These are phyloP conservation scores for Aphidius ervi DNA, from an alignment of 1,140 invertebrate genomes.

Conservation along the genomic window DNA sequence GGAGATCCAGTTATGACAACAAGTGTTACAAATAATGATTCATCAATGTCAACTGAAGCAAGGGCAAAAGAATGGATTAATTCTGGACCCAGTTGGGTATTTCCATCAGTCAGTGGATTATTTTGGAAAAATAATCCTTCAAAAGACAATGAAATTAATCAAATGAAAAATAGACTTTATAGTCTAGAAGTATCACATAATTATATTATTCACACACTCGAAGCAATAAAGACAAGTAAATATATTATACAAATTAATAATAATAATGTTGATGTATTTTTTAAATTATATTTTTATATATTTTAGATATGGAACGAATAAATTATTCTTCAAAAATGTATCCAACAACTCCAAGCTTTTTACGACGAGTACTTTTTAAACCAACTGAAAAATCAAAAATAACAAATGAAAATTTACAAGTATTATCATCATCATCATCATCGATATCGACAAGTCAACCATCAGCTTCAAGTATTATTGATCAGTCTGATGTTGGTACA, in stretches of 20 bases:
- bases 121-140: constrained; percentile 5
- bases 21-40: neutral
- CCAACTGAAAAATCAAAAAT: no score
- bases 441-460: no score
- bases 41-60: neutral
- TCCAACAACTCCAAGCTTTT: neutral
- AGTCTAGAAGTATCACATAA: constrained; percentile 14
- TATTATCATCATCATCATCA: no score
- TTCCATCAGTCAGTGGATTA: neutral
- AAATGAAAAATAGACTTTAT: constrained; percentile 8
- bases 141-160: neutral
- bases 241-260: no score
- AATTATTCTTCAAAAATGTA: no score
- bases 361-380: no score
- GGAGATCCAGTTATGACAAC: constrained; percentile 6
- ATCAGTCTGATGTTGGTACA: no score
- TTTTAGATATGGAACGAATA: no score
- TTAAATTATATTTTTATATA: no score
- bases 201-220: constrained; percentile 4
- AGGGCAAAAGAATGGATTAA: neutral
- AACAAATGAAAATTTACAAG: no score
- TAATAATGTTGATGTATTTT: no score
- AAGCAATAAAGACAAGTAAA: constrained; percentile 7
- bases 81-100: constrained; percentile 4
- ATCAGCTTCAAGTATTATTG: no score